Evolutionary conservation across 2,113 vertebrate genomes (phyloP), one percentile per base, ranked within the genome.

Genomic region (Mandrillus leucophaeus): DNA sequence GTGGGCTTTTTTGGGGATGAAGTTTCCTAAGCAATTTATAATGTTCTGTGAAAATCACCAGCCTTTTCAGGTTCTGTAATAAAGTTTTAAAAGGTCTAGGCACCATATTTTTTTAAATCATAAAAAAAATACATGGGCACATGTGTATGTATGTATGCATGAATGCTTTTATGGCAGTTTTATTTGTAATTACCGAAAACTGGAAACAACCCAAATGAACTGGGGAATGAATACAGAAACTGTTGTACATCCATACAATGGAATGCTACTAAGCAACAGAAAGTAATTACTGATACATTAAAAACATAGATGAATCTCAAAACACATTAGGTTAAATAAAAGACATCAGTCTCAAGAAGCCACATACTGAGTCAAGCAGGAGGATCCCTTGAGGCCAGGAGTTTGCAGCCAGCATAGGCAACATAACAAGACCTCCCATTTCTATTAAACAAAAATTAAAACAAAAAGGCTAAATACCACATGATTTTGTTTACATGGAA

Each of bases 1-100:
- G 45, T 27, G 16, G 12, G 16, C 61, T 94, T 88, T 88, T 40
- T 48, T 8, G 66, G 43, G 17, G 9, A 11, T 83, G 12, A 88
- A 70, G 23, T 84, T 88, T 91, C 52, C 43, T 57, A 95, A 95
- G 48, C 50, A 96, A 96, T n/a, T 85, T 66, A 86, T 9, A 81
- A 76, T 61, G 6, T 85, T 91, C 23, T 79, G 23, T 87, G 55
- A 88, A 40, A 96, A 91, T 52, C 87, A 92, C 45, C 72, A 81
- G 40, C 17, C 50, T 96, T 52, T 50, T 92, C 45, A 84, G 38
- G 35, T 57, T 92, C 68, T 66, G 14, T 4, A 43, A 11, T 61
- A n/a, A 70, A 73, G 30, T 82, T 59, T 14, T 30, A 75, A 78
- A 83, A 83, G 40, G 6, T 83, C 73, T 61, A 85, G 27, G 38